Percentiles rank a stretch among this genome's conserved stretches.
Evolutionary conservation across 2,797 vertebrate genomes (phyloP).

Genomic region (Cossypha heuglini): DNA sequence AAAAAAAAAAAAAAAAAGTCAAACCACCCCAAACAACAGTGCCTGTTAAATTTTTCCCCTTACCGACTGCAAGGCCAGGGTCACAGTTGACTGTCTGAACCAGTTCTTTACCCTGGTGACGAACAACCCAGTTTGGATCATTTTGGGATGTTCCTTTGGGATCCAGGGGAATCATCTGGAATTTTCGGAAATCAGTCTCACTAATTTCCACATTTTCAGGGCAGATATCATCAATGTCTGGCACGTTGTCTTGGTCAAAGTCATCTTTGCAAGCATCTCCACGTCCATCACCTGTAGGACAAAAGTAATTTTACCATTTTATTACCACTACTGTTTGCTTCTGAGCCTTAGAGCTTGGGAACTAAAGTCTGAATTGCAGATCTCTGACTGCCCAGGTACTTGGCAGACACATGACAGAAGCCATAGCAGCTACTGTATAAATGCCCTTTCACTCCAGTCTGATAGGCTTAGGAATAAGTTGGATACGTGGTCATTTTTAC

Average conservation of each 20-base stretch:
- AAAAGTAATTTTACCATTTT: neutral
- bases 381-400: neutral
- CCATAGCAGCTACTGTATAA: neutral
- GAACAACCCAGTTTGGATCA: slow-evolving; percentile 98
- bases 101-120: slow-evolving; percentile 97
- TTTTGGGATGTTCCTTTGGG: slow-evolving; percentile 97
- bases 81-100: slow-evolving; percentile 99
- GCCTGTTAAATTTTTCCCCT: slow-evolving; percentile 13
- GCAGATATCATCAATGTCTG: slow-evolving; percentile 92
- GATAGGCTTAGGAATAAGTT: neutral
- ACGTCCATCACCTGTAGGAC: slow-evolving; percentile 88
- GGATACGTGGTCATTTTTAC: neutral
- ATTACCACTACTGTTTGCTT: neutral
- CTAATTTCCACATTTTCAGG: slow-evolving; percentile 96
- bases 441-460: neutral
- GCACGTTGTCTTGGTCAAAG: slow-evolving; percentile 92
- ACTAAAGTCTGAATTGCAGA: neutral
- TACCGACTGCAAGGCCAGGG: slow-evolving; percentile 96
- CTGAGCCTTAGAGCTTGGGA: neutral
- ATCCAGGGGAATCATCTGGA: slow-evolving; percentile 99
- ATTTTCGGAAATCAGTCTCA: slow-evolving; percentile 96
- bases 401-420: neutral
- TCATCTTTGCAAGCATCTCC: slow-evolving; percentile 96
- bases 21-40: neutral
- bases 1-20: no score